Conservation (phyloP, 1,140 invertebrate genomes). For the Cecropterus lyciades region DNA sequence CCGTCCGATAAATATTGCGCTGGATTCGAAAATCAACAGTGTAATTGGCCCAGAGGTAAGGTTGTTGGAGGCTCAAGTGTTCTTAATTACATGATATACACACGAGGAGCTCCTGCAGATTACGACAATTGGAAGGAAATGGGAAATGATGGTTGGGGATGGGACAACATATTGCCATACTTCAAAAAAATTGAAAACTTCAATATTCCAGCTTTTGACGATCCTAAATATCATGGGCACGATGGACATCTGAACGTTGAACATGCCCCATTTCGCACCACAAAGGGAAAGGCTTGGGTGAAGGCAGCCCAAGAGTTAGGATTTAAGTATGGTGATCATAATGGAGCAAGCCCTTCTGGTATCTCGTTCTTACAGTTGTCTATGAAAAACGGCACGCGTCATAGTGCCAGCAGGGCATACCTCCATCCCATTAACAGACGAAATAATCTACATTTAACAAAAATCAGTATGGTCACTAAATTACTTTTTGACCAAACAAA, state of each 20-base stretch:
- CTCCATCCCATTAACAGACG: slow-evolving; percentile 87
- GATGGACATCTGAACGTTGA: slow-evolving; percentile 86
- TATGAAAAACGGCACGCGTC: slow-evolving; percentile 89
- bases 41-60: slow-evolving; percentile 91
- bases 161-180: slow-evolving; percentile 91
- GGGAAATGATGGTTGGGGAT: slow-evolving; percentile 93
- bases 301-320: slow-evolving; percentile 87
- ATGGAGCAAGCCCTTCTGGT: slow-evolving; percentile 87
- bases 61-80: slow-evolving; percentile 94
- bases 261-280: slow-evolving; percentile 85
- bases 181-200: slow-evolving; percentile 92
- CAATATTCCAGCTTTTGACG: slow-evolving; percentile 84
- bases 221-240: slow-evolving; percentile 85
- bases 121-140: slow-evolving; percentile 91
- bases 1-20: slow-evolving; percentile 84
- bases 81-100: slow-evolving; percentile 96
- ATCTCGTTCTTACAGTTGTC: slow-evolving; percentile 88
- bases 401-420: slow-evolving; percentile 90
- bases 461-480: slow-evolving; percentile 87
- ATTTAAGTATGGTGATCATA: slow-evolving; percentile 89
- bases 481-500: slow-evolving; percentile 89
- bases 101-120: slow-evolving; percentile 90
- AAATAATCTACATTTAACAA: slow-evolving; percentile 88
- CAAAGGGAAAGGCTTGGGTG: slow-evolving; percentile 88
- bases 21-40: slow-evolving; percentile 85